These are phyloP conservation scores for Gopherus flavomarginatus DNA, from an alignment of 2,113 vertebrate genomes.

Conservation along the genomic window DNA sequence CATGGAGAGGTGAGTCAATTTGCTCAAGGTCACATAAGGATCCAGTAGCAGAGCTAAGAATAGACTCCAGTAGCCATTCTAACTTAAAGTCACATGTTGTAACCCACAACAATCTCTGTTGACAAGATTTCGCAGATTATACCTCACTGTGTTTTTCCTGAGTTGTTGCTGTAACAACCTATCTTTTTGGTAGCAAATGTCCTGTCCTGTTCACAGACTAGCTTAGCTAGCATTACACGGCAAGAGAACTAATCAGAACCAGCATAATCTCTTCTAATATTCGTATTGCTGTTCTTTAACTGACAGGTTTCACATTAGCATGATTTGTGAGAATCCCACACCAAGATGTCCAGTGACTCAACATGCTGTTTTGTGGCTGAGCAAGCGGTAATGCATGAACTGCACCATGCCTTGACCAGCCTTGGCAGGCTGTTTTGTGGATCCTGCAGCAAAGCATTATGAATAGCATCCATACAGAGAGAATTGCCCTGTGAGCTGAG, in stretches of 20 bases:
- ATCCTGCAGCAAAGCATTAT: not conserved
- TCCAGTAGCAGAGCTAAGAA: too few species aligned
- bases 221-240: not conserved
- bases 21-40: too few species aligned
- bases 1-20: too few species aligned
- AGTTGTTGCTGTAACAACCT: too few species aligned
- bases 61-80: too few species aligned
- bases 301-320: not conserved
- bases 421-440: not conserved
- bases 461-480: not conserved
- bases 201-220: not conserved
- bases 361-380: not conserved
- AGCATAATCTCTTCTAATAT: not conserved
- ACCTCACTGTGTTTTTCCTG: too few species aligned
- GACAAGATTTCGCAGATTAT: too few species aligned
- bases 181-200: not conserved
- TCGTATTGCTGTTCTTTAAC: not conserved
- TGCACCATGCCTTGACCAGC: too few species aligned
- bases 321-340: not conserved
- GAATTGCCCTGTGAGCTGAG: not conserved
- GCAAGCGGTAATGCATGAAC: too few species aligned
- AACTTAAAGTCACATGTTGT: too few species aligned
- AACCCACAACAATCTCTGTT: too few species aligned
- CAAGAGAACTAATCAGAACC: not conserved
- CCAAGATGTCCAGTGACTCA: not conserved